phyloP scores from a whole-genome alignment of 2,113 vertebrate genomes.

The Cyanoramphus novaezelandiae region DNA sequence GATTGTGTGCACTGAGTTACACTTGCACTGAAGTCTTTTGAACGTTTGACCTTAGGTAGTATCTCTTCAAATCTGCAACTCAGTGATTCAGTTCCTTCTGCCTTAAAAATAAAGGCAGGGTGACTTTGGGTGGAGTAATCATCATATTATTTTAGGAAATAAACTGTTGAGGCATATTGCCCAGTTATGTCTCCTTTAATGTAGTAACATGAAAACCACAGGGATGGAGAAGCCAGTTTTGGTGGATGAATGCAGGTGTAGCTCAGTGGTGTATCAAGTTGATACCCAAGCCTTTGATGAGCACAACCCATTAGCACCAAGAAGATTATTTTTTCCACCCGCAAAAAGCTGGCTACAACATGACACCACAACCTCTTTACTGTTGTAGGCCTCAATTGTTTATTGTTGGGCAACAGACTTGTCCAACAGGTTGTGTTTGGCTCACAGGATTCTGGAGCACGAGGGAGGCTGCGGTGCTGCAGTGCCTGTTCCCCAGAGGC shows the following conservation, averaged over 20 bases:
- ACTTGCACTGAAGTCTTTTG: neutral
- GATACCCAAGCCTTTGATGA: neutral
- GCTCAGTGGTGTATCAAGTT: neutral
- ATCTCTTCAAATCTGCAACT: neutral
- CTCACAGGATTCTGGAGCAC: neutral
- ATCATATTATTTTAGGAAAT: neutral
- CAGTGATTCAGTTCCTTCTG: neutral
- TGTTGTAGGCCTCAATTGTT: neutral
- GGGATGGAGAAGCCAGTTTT: neutral
- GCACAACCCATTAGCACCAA: neutral
- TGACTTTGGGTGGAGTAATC: neutral
- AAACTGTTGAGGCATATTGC: neutral
- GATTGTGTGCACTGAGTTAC: neutral
- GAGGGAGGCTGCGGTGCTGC: neutral
- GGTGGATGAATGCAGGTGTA: neutral
- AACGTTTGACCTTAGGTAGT: neutral
- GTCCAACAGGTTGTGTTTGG: neutral
- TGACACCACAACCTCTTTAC: accelerated
- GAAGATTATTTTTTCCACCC: neutral
- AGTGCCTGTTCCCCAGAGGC: neutral
- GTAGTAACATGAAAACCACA: neutral
- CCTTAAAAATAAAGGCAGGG: neutral
- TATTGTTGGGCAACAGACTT: neutral
- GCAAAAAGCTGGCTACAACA: neutral
- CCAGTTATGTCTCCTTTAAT: neutral